Evolutionary conservation across 53 echinoderm and acorn worm species (phyloP), one percentile per base, ranked within the genome.

Genomic region (Patiria pectinifera): DNA sequence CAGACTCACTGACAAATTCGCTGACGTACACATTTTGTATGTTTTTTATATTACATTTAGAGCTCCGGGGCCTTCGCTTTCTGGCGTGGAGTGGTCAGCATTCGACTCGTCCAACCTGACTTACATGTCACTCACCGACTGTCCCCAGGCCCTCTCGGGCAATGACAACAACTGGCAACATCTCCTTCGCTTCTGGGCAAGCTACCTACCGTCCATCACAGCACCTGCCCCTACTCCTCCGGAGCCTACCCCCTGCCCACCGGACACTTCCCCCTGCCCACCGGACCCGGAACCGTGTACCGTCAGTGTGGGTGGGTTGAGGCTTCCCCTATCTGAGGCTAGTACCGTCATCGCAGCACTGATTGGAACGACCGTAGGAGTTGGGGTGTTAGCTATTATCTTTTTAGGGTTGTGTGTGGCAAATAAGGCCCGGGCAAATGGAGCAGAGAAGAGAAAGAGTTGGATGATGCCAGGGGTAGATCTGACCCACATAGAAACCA

Each of bases 81-180:
- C 86, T 4, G 87, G 92, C 23, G 74, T 80, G 16, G 83, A 88
- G 82, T 93, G 93, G 93, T 88, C 93, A 71, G 13, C 4, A 16
- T 88, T 87, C 62, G 83, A 87, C 13, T 1, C 62, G 19, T 62
- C 53, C 6, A 45, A 87, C n/a, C 71, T 82, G 18, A 21, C 15
- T 10, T 93, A 87, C 45, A 82, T 88, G 82, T 81, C 87, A 60
- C 76, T 93, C 4, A 82, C 82, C 45, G 82, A 82, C 44, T 93
- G 93, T 46, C 93, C 93, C 7, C 45, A 48, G n/a, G 66, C 35
- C 13, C 53, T 45, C 25, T 80, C 80, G 4, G 87, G 88, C 44
- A 48, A 8, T 10, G 83, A 74, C 48, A n/a, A 44, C n/a, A 62
- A 74, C 45, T 82, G 88, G 82, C 59, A 69, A 12, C 93, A 83